Conservation (phyloP, 2,888 invertebrate species). For the Andrena haemorrhoa region DNA sequence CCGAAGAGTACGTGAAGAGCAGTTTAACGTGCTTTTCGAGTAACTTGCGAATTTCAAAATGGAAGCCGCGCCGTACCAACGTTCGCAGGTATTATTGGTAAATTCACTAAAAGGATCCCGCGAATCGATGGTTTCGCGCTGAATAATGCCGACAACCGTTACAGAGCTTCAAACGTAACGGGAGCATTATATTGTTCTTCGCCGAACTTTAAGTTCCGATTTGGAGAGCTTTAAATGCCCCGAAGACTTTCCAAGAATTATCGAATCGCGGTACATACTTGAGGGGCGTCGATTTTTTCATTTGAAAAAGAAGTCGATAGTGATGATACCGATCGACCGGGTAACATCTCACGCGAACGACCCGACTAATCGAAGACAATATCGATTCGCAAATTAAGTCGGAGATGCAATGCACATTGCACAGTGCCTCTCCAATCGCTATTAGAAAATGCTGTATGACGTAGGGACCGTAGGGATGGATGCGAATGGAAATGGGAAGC, state of each 20-base stretch:
- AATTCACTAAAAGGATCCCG: conserved; percentile 43
- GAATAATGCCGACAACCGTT: conserved; percentile 38
- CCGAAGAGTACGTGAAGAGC: conserved; percentile 54
- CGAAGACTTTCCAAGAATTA: conserved; percentile 1
- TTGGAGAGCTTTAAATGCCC: conserved; percentile 22
- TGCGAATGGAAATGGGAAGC: conserved; percentile 87
- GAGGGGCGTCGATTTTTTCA: conserved; percentile 11
- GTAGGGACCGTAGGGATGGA: conserved; percentile 84
- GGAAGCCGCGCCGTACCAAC: conserved; percentile 63
- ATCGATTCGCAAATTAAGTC: conserved; percentile 45
- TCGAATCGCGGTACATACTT: not conserved
- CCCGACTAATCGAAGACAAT: conserved; percentile 27
- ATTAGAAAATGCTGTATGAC: conserved; percentile 64
- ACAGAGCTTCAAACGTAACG: not conserved
- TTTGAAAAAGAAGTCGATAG: conserved; percentile 16
- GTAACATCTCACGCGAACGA: not conserved
- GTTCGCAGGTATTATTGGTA: conserved; percentile 38
- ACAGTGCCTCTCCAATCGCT: conserved; percentile 47
- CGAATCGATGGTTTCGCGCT: conserved; percentile 17
- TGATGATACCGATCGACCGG: not conserved
- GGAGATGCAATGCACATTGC: conserved; percentile 17
- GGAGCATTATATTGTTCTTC: not conserved
- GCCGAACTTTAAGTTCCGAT: too few species aligned
- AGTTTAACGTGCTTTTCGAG: conserved; percentile 59
- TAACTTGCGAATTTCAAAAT: conserved; percentile 63